phyloP scores from a whole-genome alignment of 2,888 invertebrate species.

The Drosophila kanekoi region DNA sequence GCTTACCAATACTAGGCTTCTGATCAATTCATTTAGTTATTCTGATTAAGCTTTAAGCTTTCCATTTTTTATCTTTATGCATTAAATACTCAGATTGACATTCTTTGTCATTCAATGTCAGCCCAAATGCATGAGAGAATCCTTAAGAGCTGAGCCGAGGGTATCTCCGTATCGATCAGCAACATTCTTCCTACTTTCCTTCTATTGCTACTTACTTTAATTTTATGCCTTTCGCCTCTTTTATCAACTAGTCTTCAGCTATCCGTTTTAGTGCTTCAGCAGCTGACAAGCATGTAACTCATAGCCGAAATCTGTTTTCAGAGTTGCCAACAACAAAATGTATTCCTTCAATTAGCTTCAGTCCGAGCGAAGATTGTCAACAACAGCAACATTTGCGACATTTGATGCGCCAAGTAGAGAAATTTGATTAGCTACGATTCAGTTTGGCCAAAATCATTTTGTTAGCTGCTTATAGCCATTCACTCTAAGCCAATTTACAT shows the following conservation, averaged over 20 bases:
- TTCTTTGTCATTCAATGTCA: too few species aligned
- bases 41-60: too few species aligned
- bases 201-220: not conserved
- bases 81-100: too few species aligned
- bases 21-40: too few species aligned
- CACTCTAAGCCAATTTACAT: slow-evolving; percentile 62
- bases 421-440: slow-evolving; percentile 47
- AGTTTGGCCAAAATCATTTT: slow-evolving; percentile 26
- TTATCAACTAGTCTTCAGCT: not conserved
- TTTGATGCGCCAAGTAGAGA: slow-evolving; percentile 25
- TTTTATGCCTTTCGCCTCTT: slow-evolving; percentile 2
- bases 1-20: too few species aligned
- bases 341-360: slow-evolving; percentile 38
- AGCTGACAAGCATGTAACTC: slow-evolving; percentile 11
- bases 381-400: slow-evolving; percentile 13
- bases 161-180: not conserved
- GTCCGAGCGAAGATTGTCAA: slow-evolving; percentile 11
- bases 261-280: not conserved
- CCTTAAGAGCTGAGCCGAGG: not conserved
- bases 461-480: slow-evolving; percentile 60
- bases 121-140: not conserved
- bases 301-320: slow-evolving; percentile 12
- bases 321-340: slow-evolving; percentile 16
- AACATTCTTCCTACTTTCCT: not conserved
- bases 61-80: too few species aligned